These are phyloP conservation scores for Hemibagrus guttatus DNA, from an alignment of 2,797 vertebrate genomes.

Conservation along the genomic window DNA sequence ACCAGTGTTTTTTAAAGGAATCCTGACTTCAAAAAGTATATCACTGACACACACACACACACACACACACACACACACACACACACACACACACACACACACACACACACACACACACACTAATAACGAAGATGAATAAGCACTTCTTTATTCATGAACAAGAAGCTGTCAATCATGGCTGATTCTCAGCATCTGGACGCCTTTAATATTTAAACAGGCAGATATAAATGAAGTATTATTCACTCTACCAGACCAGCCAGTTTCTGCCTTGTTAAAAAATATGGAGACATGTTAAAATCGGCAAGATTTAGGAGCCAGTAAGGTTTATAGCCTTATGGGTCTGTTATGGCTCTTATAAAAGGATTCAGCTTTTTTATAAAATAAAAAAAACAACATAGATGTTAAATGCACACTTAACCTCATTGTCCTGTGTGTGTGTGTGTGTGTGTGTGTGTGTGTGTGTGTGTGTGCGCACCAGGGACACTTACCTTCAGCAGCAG, in stretches of 20 bases:
- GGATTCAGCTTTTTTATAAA: not conserved
- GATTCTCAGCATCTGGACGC: conserved; percentile 9
- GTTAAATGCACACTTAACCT: conserved; percentile 12
- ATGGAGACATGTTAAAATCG: conserved; percentile 25
- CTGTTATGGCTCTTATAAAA: not conserved
- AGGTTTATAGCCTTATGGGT: conserved; percentile 22
- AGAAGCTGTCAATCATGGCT: conserved; percentile 33
- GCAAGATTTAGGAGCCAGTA: conserved; percentile 18
- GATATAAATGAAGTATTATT: conserved; percentile 32
- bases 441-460: not conserved
- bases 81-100: conserved; percentile 3
- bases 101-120: not conserved
- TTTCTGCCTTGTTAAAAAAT: conserved; percentile 27
- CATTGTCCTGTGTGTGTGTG: not conserved
- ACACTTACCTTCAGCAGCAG: not conserved
- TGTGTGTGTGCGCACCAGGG: not conserved
- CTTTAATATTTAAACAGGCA: conserved; percentile 48
- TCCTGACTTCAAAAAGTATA: not conserved
- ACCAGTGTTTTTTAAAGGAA: not conserved
- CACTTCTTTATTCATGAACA: conserved; percentile 33
- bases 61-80: not conserved
- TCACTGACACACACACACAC: not conserved
- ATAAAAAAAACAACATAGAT: not conserved
- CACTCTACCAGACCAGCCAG: conserved; percentile 14
- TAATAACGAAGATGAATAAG: conserved; percentile 30